Base-by-base conservation (phyloP, 1,140 invertebrate genomes). In the Euura saliciscinereae region DNA sequence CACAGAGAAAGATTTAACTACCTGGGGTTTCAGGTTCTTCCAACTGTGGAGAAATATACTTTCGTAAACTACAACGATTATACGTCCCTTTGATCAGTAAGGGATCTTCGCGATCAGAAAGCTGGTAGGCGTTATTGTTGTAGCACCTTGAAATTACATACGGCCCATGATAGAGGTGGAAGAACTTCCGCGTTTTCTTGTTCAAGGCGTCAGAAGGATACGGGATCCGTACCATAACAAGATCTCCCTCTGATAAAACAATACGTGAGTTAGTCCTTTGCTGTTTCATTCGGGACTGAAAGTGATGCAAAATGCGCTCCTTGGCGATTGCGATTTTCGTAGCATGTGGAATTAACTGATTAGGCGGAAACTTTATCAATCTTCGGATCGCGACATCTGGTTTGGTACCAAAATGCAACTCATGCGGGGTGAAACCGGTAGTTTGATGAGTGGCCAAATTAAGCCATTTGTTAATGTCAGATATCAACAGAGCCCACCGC, bases 351-450 rank as follows among this genome's bases (percentile, higher is more conserved):
- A 46, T 45, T 69, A 10, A 8, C 7, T 8, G 8, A 43, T 8
- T 10, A 10, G 6, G 8, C 28, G 68, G 68, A 69, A 44, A 69
- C 5, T 69, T 43, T 42, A 45, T 69, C 11, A 69, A n/a, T 8
- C 7, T 13, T 44, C 2, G 8, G 6, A 44, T 69, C 7, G 6
- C 11, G 44, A 43, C 5, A 5, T 69, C 28, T 2, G 44, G 13
- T 28, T 42, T n/a, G 42, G 5, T 69, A 8, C 75, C 71, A 65
- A 71, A 79, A 70, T 79, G 78, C 4, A 78, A 46, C 70, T 76
- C 75, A 44, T 69, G 51, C 2, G 78, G 78, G 3, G 70, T 68
- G 13, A 45, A 73, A 4, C 73, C 74, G 0, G 72, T 79, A 42
- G 73, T 77, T 43, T 6, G 46, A 65, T 77, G 74, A 1, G 65